A percentile compares a stretch with the other conserved stretches of the same genome.
These are phyloP conservation scores for Tarsius wallacei DNA, from an alignment of 2,797 vertebrate species.

Conservation along the genomic window DNA sequence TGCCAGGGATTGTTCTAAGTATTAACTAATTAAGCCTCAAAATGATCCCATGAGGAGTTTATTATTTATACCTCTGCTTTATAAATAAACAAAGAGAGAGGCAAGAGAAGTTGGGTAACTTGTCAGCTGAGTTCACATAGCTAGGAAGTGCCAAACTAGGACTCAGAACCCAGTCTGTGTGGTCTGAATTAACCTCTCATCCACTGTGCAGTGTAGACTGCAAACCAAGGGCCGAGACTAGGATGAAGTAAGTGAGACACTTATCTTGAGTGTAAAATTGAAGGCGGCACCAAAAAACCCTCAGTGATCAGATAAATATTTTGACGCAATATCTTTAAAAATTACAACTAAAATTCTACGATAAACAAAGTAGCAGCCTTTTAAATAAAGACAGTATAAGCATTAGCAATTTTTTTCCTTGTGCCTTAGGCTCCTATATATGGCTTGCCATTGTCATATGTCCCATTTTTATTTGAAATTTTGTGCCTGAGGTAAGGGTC, in stretches of 20 bases:
- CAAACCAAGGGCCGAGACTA: neutral
- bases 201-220: neutral
- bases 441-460: neutral
- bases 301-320: neutral
- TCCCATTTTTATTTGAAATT: slow-evolving; percentile 27
- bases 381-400: neutral
- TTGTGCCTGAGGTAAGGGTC: neutral
- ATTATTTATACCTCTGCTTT: slow-evolving; percentile 34
- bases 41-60: neutral
- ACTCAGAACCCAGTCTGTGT: neutral
- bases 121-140: neutral
- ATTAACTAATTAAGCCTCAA: slow-evolving; percentile 35
- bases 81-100: slow-evolving; percentile 41
- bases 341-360: slow-evolving; percentile 26
- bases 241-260: neutral
- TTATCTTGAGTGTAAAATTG: neutral
- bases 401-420: slow-evolving; percentile 6
- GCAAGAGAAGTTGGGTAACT: slow-evolving; percentile 30
- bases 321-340: neutral
- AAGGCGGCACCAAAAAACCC: neutral
- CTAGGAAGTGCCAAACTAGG: neutral
- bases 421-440: neutral
- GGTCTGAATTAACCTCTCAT: neutral
- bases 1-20: neutral
- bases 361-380: slow-evolving; percentile 42